Evolutionary conservation across 2,797 vertebrate species (phyloP), one percentile per base, ranked within the genome.

Genomic region (Botia almorhae): DNA sequence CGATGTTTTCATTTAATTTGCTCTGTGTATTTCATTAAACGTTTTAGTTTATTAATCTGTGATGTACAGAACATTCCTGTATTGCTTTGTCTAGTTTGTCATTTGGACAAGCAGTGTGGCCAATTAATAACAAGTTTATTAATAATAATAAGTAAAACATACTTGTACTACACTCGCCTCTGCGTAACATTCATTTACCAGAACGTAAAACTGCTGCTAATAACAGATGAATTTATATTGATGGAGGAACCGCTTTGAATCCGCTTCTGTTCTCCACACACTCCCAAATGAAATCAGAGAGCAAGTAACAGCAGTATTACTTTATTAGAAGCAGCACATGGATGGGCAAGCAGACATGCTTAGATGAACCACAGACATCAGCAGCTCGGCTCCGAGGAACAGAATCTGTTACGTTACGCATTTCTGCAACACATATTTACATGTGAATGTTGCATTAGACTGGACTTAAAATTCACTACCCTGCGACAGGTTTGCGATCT

Each of bases 311-410:
- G 74, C 79, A 81, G 83, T 69, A 83, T 75, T 33, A 81, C 73
- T 87, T 87, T 89, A 87, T 87, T 87, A 80, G 61, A 81, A 86
- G 85, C 55, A 84, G 79, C 78, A 82, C 74, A 72, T 80, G 76
- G 73, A 72, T 80, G 77, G 73, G 70, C 84, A 87, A 80, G 82
- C 53, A 76, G 82, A 84, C 81, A 86, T 84, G 83, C 68, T 83
- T 75, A 83, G 70, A 77, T 64, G 48, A 63, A 82, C 64, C 7
- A 39, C 36, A 39, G 36, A 39, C 23, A 29, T 79, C 39, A 71
- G 77, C 77, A 79, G 77, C 77, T 64, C 63, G 58, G 43, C 46
- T 71, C 5, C 16, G 70, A 63, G 76, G 76, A 46, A 36, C 71
- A 53, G 65, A 39, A 39, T 39, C 63, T 70, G 68, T 23, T 71